phyloP scores from a whole-genome alignment of 2,113 vertebrate genomes.

The Leiothrix lutea region DNA sequence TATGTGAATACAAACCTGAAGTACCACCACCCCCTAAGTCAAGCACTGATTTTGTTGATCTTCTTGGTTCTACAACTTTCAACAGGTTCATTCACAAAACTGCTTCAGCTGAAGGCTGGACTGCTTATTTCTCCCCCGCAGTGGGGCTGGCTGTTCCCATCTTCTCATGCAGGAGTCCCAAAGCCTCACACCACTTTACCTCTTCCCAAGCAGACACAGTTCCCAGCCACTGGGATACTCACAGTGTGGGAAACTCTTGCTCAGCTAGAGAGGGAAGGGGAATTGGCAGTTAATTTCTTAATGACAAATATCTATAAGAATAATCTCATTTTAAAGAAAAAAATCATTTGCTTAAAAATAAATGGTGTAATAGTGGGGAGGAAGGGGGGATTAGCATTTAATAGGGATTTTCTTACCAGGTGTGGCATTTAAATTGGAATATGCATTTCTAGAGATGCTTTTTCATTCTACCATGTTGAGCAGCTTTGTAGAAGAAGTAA shows the following conservation, averaged over 20 bases:
- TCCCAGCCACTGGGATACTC: neutral
- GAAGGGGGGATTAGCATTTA: neutral
- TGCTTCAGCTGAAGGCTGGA: neutral
- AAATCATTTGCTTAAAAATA: neutral
- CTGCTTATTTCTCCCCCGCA: no score
- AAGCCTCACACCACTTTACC: neutral
- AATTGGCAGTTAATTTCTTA: neutral
- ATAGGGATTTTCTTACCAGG: neutral
- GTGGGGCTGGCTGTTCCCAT: neutral
- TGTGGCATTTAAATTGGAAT: neutral
- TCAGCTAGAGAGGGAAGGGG: neutral
- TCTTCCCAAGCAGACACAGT: neutral
- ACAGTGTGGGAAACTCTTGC: neutral
- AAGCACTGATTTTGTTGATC: neutral
- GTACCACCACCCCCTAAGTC: neutral
- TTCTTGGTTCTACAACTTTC: neutral
- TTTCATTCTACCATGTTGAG: neutral
- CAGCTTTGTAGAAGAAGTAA: neutral
- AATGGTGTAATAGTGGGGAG: neutral
- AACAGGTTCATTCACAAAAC: neutral
- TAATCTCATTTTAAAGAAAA: neutral
- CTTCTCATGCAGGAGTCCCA: neutral
- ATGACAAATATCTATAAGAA: neutral
- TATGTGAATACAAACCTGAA: neutral
- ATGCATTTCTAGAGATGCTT: neutral